phyloP scores from a whole-genome alignment of 1,140 invertebrate genomes.

The Euwallacea similis region DNA sequence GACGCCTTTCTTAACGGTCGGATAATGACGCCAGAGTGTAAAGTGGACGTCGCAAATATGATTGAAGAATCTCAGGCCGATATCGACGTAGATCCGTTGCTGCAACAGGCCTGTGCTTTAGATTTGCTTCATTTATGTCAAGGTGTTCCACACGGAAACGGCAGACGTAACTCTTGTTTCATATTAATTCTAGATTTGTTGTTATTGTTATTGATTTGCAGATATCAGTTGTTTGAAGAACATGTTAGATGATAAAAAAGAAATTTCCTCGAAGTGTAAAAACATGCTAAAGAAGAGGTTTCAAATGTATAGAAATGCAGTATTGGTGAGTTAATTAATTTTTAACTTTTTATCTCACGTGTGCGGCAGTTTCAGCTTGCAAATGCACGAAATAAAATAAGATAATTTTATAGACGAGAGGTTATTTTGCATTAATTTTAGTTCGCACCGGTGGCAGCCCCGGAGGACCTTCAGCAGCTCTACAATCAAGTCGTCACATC shows the following conservation, averaged over 20 bases:
- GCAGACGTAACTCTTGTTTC: conserved; percentile 68
- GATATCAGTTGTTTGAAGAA: conserved; percentile 82
- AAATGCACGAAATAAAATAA: no score
- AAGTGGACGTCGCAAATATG: conserved; percentile 77
- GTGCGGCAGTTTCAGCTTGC: no score
- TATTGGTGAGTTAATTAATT: conserved; percentile 60
- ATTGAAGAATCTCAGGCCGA: conserved; percentile 80
- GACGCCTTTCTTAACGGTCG: conserved; percentile 71
- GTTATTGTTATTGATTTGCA: conserved; percentile 56
- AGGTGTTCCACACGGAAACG: conserved; percentile 80
- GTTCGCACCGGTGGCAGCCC: conserved; percentile 45
- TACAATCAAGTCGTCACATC: conserved; percentile 69
- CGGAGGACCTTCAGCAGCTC: conserved; percentile 72
- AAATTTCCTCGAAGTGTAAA: conserved; percentile 74
- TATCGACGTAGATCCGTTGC: conserved; percentile 79
- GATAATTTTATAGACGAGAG: no score
- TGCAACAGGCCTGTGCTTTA: conserved; percentile 75
- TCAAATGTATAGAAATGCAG: conserved; percentile 88
- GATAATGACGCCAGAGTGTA: conserved; percentile 73
- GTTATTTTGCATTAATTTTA: conserved; percentile 11
- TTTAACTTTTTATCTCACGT: no score
- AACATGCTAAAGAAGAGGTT: conserved; percentile 77
- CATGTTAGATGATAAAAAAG: conserved; percentile 67
- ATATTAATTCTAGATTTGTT: background rate
- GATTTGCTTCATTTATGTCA: conserved; percentile 84